Percentiles rank a stretch among this genome's conserved stretches.
phyloP scores from a whole-genome alignment of 2,113 vertebrate genomes.

The Dipodomys ordii region DNA sequence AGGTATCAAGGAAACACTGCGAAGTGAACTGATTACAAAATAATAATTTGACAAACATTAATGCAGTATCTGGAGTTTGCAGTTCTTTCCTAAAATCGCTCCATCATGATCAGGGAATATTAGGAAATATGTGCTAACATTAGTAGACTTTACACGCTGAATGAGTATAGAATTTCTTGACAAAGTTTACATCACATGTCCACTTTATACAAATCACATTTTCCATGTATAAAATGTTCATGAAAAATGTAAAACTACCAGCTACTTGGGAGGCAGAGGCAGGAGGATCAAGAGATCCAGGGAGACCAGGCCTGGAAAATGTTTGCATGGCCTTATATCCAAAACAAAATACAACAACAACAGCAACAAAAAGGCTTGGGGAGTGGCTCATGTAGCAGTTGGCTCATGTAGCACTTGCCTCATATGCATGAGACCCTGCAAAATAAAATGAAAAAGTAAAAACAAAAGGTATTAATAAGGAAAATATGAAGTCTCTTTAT shows the following conservation, averaged over 20 bases:
- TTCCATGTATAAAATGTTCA: neutral
- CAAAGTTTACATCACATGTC: slow-evolving; percentile 1
- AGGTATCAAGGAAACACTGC: neutral
- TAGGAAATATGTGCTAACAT: neutral
- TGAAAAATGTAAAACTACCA: neutral
- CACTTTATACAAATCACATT: neutral
- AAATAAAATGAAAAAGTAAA: neutral
- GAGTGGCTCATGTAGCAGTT: too few species aligned
- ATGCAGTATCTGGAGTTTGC: neutral
- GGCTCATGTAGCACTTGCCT: too few species aligned
- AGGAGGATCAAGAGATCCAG: too few species aligned
- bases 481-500: neutral
- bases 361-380: too few species aligned
- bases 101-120: neutral
- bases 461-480: neutral
- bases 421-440: neutral
- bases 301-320: too few species aligned
- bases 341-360: too few species aligned
- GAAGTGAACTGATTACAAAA: neutral
- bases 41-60: neutral
- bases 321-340: too few species aligned
- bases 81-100: neutral
- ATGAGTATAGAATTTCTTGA: neutral
- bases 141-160: neutral
- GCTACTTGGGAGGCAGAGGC: neutral